These are phyloP conservation scores for Drosophila neonasuta DNA, from an alignment of 2,888 invertebrate genomes.

Conservation along the genomic window DNA sequence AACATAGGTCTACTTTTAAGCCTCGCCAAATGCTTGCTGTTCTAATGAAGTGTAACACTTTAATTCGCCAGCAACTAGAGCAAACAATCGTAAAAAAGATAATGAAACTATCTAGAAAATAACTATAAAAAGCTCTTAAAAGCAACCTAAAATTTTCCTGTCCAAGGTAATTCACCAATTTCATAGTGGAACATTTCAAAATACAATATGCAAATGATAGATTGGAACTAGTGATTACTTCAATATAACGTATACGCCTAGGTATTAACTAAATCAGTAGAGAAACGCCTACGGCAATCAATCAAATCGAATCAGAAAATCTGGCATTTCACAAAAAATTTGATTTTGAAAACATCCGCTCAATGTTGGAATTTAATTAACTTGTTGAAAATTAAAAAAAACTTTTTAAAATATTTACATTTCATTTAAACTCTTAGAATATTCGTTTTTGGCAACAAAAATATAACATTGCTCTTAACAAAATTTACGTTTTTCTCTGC, in stretches of 20 bases:
- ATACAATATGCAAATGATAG: not conserved
- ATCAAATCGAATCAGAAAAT: not conserved
- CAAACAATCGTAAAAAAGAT: not conserved
- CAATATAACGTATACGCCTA: not conserved
- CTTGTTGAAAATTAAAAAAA: not conserved
- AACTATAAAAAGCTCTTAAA: not conserved
- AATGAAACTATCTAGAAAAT: not conserved
- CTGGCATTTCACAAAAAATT: not conserved
- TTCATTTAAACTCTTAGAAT: not conserved
- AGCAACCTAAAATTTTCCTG: too few species aligned
- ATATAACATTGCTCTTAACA: not conserved
- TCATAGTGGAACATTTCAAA: not conserved
- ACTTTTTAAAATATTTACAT: not conserved
- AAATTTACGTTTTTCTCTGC: not conserved
- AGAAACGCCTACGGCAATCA: not conserved
- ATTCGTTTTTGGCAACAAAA: not conserved
- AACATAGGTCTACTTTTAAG: constrained; percentile 8
- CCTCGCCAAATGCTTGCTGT: not conserved
- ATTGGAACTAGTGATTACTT: not conserved
- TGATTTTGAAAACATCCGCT: not conserved
- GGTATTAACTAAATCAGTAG: not conserved
- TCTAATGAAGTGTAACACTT: not conserved
- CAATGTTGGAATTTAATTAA: not conserved
- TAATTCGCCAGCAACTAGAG: not conserved
- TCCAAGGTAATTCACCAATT: not conserved